Base-by-base conservation (phyloP, 2,113 vertebrate genomes). In the Acrocephalus kingi region DNA sequence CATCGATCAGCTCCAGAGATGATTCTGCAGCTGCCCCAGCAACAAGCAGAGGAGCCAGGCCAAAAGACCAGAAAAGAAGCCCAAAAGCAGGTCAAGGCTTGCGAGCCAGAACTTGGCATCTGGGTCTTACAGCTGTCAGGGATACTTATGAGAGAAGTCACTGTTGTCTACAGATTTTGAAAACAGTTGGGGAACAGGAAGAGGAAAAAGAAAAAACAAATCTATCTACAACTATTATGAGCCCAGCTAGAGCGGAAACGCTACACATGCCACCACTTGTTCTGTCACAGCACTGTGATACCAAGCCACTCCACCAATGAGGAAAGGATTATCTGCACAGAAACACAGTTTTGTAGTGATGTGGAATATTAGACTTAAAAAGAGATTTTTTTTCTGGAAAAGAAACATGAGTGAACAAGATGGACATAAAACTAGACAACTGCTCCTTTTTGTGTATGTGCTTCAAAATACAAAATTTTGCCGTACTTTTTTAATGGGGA, bases 41-140 rank as follows among this genome's bases (percentile, higher is more conserved):
- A 94, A 84, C 28, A 54, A 83, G 90, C 84, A 85, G 39, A 69
- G 14, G 19, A 93, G 54, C 15, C 48, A 79, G 85, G 85, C 62
- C 88, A 94, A 84, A 67, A 84, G 51, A 59, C 23, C 67, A 94
- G 72, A 91, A 90, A 93, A 71, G 72, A 78, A 78, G 59, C 31
- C 63, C 74, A 56, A 91, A 71, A 80, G 46, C 54, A 87, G 56
- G 64, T 78, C 75, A 94, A 84, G 78, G 62, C 58, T 69, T 86
- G 48, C 1, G 8, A 94, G 69, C 55, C 89, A 93, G 81, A 77
- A 93, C 61, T 94, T 95, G 95, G 93, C 93, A 94, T 81, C 49
- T 5, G 5, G 64, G 61, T 83, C 78, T 63, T 81, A 92, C 86
- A 95, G 89, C 92, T 97, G 93, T 76, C 90, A 77, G 39, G 35